A percentile compares a stretch with the other conserved stretches of the same genome.
phyloP scores from a whole-genome alignment of 2,888 invertebrate species.

The Andrena flavipes region DNA sequence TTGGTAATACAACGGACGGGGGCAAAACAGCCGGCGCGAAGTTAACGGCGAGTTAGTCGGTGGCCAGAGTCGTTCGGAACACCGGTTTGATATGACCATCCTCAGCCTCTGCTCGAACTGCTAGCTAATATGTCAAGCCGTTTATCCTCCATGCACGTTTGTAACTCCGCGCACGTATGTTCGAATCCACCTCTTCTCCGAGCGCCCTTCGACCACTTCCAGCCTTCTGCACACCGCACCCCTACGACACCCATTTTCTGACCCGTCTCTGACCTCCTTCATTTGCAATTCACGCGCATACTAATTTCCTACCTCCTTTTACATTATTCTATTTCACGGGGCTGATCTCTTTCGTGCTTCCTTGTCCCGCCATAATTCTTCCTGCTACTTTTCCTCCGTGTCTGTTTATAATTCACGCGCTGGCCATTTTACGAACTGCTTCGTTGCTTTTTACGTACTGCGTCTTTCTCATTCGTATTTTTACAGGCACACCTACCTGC shows the following conservation, averaged over 20 bases:
- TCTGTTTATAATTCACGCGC: slow-evolving; percentile 21
- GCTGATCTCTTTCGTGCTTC: slow-evolving; percentile 1
- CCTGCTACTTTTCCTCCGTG: slow-evolving; percentile 11
- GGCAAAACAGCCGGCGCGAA: slow-evolving; percentile 63
- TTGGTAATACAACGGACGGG: slow-evolving; percentile 15
- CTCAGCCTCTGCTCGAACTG: slow-evolving; percentile 53
- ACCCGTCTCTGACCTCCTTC: not conserved
- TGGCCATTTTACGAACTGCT: slow-evolving; percentile 21
- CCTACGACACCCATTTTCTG: slow-evolving; percentile 18
- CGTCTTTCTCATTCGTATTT: slow-evolving; percentile 5
- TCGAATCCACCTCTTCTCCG: slow-evolving; percentile 45
- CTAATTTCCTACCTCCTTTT: not conserved
- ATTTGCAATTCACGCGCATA: slow-evolving; percentile 1
- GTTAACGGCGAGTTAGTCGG: slow-evolving; percentile 64
- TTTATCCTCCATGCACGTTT: slow-evolving; percentile 71
- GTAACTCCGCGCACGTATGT: slow-evolving; percentile 74
- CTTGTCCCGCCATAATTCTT: slow-evolving; percentile 9
- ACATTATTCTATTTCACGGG: not conserved
- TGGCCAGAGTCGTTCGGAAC: slow-evolving; percentile 61
- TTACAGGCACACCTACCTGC: slow-evolving; percentile 3
- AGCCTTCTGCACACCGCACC: slow-evolving; percentile 40
- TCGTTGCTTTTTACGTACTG: not conserved
- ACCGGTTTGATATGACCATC: slow-evolving; percentile 65
- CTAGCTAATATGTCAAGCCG: slow-evolving; percentile 76
- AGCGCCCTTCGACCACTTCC: slow-evolving; percentile 33